A percentile compares a stretch with the other conserved stretches of the same genome.
These are phyloP conservation scores for Molossus alvarezi DNA, from an alignment of 2,797 vertebrate species.

Conservation along the genomic window DNA sequence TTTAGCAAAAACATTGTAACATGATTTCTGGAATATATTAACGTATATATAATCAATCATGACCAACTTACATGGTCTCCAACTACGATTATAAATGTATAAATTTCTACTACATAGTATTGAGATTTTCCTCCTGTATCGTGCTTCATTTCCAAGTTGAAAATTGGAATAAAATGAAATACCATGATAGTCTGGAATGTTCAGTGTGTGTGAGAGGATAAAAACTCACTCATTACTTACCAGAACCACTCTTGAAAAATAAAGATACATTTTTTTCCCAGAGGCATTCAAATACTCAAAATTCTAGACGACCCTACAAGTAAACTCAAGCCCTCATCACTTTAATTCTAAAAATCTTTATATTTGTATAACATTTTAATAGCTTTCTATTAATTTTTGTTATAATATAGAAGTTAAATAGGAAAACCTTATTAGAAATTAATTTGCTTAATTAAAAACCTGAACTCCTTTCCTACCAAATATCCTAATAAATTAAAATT, in stretches of 20 bases:
- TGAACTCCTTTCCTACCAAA: slow-evolving; percentile 55
- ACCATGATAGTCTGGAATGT: background rate
- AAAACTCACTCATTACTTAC: slow-evolving; percentile 70
- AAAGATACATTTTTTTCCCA: slow-evolving; percentile 2
- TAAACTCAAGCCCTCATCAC: slow-evolving; percentile 84
- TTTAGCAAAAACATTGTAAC: slow-evolving; percentile 44
- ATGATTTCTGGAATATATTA: slow-evolving; percentile 17
- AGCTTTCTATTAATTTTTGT: slow-evolving; percentile 61
- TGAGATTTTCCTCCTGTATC: slow-evolving; percentile 55
- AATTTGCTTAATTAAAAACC: slow-evolving; percentile 34
- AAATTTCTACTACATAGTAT: slow-evolving; percentile 45
- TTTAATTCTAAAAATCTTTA: slow-evolving; percentile 54
- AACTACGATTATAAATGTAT: slow-evolving; percentile 21
- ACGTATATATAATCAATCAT: slow-evolving; percentile 38
- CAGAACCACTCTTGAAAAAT: slow-evolving; percentile 58
- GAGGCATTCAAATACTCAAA: slow-evolving; percentile 73
- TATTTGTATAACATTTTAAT: background rate
- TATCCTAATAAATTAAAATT: slow-evolving; percentile 52
- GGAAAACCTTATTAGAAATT: slow-evolving; percentile 63
- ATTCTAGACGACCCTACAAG: slow-evolving; percentile 72
- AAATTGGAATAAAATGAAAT: slow-evolving; percentile 58
- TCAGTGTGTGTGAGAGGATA: slow-evolving; percentile 38
- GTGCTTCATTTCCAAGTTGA: slow-evolving; percentile 35
- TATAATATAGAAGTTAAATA: slow-evolving; percentile 55
- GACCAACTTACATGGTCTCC: background rate